Base-by-base conservation (phyloP, 2,888 invertebrate species). In the Drosophila rubida region DNA sequence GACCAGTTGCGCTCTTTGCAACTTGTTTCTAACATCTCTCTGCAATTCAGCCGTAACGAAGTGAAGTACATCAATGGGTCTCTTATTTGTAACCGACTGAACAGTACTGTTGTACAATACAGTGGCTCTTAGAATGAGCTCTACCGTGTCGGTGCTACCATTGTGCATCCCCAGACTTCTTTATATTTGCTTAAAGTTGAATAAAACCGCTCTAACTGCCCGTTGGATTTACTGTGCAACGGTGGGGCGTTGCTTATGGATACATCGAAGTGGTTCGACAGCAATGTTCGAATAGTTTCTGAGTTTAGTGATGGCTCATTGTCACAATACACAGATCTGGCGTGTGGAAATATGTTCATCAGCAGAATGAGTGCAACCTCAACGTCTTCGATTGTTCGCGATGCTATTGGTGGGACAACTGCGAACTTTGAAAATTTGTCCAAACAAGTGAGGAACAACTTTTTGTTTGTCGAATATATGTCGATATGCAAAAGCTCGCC, bases 391-490 rank as follows among this genome's bases (percentile, higher is more conserved):
- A 25, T 50, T 5, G 50, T 39, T 4, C 50, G 9, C 2, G 25
- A 50, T 4, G 37, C 9, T 11, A 50, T 50, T 1, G 42, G 49
- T 13, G 54, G 62, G 1, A 54, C 54, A 14, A 62, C 48, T 2
- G 61, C 41, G 13, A 42, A 54, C 22, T 54, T 61, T 7, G 42
- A 48, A 30, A 48, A 55, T 35, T 55, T 53, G 51, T 62, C 54
- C 3, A 54, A 8, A 13, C 48, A 54, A n/a, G 53, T 62, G 1
- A 54, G 25, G 16, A 62, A 62, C 54, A 13, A 42, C 25, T 62
- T 48, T n/a, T 32, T 55, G 11, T 49, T 44, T 8, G 27, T 62
- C 4, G 48, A 45, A 30, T 23, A 61, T 8, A 62, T 53, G 41
- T 61, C 41, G 1, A 61, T 23, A 14, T 61, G 46, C 1, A 61